Conservation (phyloP, 2,797 vertebrate species). For the Anguilla megastoma region DNA sequence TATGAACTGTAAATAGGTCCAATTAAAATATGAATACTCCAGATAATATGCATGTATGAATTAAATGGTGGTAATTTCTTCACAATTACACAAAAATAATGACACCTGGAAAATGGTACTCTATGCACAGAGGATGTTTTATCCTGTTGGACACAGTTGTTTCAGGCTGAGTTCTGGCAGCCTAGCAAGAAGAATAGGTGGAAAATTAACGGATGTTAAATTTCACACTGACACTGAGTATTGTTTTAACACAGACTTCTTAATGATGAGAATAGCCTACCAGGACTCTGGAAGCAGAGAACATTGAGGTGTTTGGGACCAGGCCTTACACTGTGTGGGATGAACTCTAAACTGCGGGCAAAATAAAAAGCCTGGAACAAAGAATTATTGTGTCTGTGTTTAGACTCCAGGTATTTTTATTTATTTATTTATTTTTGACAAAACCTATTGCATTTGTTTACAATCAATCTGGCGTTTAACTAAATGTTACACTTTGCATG, state of each 20-base stretch:
- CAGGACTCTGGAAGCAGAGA: not conserved
- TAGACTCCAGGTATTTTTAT: not conserved
- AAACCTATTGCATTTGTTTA: not conserved
- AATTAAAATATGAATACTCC: slow-evolving; percentile 31
- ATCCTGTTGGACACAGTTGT: slow-evolving; percentile 11
- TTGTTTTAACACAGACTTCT: not conserved
- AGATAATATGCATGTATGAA: not conserved
- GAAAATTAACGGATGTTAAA: not conserved
- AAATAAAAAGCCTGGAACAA: not conserved
- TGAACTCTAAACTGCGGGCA: not conserved
- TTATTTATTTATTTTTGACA: not conserved
- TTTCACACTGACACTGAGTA: not conserved
- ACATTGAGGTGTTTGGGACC: not conserved
- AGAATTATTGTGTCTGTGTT: not conserved
- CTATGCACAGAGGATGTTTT: not conserved
- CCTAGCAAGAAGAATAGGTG: not conserved
- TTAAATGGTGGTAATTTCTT: not conserved
- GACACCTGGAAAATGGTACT: not conserved
- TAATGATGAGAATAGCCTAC: not conserved
- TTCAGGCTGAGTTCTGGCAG: not conserved
- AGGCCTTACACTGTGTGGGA: not conserved
- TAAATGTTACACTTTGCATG: not conserved
- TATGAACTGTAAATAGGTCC: slow-evolving; percentile 39
- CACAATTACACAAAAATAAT: not conserved
- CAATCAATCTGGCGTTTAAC: not conserved